Evolutionary conservation across 2,113 vertebrate genomes (phyloP).

Genomic region (Sterna hirundo): DNA sequence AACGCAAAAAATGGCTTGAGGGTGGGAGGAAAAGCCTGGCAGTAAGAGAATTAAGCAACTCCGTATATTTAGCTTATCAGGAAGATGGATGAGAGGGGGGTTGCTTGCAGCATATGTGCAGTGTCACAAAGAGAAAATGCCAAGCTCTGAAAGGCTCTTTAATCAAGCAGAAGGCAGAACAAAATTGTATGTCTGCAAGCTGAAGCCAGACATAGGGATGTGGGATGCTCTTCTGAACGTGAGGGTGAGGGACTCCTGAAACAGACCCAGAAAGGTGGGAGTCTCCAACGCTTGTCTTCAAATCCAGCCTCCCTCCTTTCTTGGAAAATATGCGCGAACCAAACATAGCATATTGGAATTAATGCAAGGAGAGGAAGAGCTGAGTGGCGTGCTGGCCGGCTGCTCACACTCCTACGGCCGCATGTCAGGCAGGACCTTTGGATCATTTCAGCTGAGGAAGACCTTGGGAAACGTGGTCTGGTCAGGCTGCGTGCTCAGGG

Average conservation of each 20-base stretch:
- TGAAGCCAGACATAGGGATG: background rate
- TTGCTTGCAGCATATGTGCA: conserved; percentile 54
- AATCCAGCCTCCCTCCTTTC: background rate
- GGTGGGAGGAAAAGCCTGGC: conserved; percentile 42
- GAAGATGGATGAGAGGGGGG: conserved; percentile 12
- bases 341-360: background rate
- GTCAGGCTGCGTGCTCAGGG: background rate
- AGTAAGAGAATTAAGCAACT: conserved; percentile 32
- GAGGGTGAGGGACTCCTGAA: conserved; percentile 9
- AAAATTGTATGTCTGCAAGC: conserved; percentile 33
- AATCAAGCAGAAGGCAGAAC: conserved; percentile 42
- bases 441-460: background rate
- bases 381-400: background rate
- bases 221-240: conserved; percentile 4
- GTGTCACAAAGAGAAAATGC: conserved; percentile 46
- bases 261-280: background rate
- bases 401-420: accelerated
- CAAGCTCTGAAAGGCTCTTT: conserved; percentile 44
- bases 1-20: conserved; percentile 20
- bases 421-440: background rate
- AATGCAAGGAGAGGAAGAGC: background rate
- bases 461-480: background rate
- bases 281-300: background rate
- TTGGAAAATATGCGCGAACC: background rate
- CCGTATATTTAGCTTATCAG: conserved; percentile 45